Percentiles rank a stretch among this genome's conserved stretches.
Evolutionary conservation across 2,113 vertebrate genomes (phyloP).

Genomic region (Microcebus murinus): DNA sequence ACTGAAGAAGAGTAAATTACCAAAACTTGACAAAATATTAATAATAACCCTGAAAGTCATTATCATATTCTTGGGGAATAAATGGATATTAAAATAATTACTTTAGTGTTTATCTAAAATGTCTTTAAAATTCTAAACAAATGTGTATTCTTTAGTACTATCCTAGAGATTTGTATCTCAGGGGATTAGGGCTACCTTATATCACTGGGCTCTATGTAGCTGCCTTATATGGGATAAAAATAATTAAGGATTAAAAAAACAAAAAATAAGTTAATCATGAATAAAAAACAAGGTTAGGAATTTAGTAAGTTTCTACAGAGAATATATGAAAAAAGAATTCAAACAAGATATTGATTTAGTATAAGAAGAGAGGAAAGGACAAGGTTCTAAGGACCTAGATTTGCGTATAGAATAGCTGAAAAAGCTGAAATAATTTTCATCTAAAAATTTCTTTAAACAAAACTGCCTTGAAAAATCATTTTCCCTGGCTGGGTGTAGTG

Average conservation of each 20-base stretch:
- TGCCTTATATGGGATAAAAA: not conserved
- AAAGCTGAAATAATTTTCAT: not conserved
- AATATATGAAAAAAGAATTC: slow-evolving; percentile 2
- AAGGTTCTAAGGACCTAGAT: not conserved
- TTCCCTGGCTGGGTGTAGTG: not conserved
- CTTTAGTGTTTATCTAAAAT: slow-evolving; percentile 34
- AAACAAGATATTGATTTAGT: not conserved
- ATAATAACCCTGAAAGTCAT: not conserved
- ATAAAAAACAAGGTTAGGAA: slow-evolving; percentile 11
- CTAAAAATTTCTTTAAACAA: slow-evolving; percentile 35
- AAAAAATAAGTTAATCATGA: not conserved
- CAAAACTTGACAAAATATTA: slow-evolving; percentile 41
- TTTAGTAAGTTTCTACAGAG: not conserved
- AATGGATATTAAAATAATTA: not conserved
- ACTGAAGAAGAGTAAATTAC: not conserved
- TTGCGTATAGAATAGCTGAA: not conserved
- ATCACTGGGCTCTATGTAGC: not conserved
- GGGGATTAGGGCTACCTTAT: not conserved
- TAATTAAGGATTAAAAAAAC: not conserved
- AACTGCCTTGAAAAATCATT: slow-evolving; percentile 31
- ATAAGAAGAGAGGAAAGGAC: not conserved
- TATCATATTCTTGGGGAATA: slow-evolving; percentile 34
- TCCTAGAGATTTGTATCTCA: not conserved
- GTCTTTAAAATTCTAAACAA: not conserved
- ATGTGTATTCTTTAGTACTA: not conserved